phyloP scores from a whole-genome alignment of 1,140 invertebrate genomes.

The Macrotrachela quadricornifera region DNA sequence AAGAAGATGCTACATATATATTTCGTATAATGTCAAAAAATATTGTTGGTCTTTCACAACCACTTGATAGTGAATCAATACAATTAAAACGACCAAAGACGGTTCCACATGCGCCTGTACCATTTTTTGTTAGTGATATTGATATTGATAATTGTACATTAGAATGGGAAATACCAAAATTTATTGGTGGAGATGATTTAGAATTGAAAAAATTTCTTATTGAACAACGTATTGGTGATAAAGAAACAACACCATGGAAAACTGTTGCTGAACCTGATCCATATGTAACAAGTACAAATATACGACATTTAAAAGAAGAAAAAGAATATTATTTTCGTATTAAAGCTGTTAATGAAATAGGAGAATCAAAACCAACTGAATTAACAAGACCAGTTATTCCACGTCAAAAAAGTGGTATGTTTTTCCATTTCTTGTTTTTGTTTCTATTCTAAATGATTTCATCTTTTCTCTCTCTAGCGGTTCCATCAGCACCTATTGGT shows the following conservation, averaged over 20 bases:
- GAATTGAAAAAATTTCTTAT: neutral
- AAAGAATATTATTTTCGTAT: constrained; percentile 79
- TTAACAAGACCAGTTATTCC: constrained; percentile 14
- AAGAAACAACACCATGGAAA: constrained; percentile 69
- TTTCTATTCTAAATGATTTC: too few species aligned
- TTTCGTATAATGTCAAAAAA: constrained; percentile 61
- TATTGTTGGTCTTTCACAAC: constrained; percentile 50
- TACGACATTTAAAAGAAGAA: constrained; percentile 75
- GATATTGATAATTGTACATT: constrained; percentile 83
- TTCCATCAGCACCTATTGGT: constrained; percentile 63
- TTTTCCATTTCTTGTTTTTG: too few species aligned
- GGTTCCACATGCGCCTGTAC: constrained; percentile 35
- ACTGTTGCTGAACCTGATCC: constrained; percentile 84
- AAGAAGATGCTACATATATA: constrained; percentile 13
- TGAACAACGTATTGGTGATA: constrained; percentile 88
- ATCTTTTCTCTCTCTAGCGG: constrained; percentile 10
- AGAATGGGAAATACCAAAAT: constrained; percentile 61
- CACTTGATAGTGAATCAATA: constrained; percentile 35
- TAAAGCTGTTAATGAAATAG: constrained; percentile 89
- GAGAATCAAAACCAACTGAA: constrained; percentile 41
- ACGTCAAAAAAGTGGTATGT: neutral
- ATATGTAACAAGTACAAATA: constrained; percentile 69
- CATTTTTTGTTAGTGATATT: constrained; percentile 69
- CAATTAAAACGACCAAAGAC: constrained; percentile 1
- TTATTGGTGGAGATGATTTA: neutral